Conservation (phyloP, 1,140 invertebrate genomes). For the Calliopsis andreniformis region DNA sequence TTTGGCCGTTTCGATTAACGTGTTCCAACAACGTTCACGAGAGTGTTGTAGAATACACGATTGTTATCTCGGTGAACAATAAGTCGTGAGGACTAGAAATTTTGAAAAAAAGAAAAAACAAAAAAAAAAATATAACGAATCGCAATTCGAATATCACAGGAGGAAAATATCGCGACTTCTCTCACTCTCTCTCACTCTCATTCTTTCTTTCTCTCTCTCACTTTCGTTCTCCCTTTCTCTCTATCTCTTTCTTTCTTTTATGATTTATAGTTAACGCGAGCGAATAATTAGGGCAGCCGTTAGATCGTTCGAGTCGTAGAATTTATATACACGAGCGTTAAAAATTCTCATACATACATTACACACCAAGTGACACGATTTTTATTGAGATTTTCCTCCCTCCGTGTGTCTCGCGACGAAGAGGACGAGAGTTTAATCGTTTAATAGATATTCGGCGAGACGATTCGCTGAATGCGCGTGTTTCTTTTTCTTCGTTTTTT, state of each 20-base stretch:
- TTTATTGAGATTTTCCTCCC: conserved; percentile 54
- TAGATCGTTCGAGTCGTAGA: conserved; percentile 43
- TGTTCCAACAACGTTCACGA: conserved; percentile 61
- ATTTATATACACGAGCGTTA: conserved; percentile 36
- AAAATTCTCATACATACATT: conserved; percentile 37
- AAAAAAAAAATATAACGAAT: no score
- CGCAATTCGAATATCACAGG: conserved; percentile 48
- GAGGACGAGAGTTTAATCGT: conserved; percentile 44
- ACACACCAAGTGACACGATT: conserved; percentile 24
- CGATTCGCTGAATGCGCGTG: conserved; percentile 5
- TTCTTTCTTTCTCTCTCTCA: neutral
- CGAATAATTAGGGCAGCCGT: conserved; percentile 30
- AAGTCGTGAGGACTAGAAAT: conserved; percentile 73
- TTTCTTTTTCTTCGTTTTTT: neutral
- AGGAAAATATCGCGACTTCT: conserved; percentile 53
- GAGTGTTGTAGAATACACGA: conserved; percentile 43
- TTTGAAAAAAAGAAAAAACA: conserved; percentile 65
- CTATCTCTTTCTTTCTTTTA: neutral
- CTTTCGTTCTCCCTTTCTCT: neutral
- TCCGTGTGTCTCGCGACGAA: conserved; percentile 29
- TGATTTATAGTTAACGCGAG: conserved; percentile 4
- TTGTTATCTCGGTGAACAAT: conserved; percentile 50
- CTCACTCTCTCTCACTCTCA: neutral
- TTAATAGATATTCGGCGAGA: conserved; percentile 38
- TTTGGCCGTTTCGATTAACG: conserved; percentile 76